Percentiles rank a stretch among this genome's conserved stretches.
These are phyloP conservation scores for Drosophila melanosoma DNA, from an alignment of 2,888 invertebrate genomes.

Conservation along the genomic window DNA sequence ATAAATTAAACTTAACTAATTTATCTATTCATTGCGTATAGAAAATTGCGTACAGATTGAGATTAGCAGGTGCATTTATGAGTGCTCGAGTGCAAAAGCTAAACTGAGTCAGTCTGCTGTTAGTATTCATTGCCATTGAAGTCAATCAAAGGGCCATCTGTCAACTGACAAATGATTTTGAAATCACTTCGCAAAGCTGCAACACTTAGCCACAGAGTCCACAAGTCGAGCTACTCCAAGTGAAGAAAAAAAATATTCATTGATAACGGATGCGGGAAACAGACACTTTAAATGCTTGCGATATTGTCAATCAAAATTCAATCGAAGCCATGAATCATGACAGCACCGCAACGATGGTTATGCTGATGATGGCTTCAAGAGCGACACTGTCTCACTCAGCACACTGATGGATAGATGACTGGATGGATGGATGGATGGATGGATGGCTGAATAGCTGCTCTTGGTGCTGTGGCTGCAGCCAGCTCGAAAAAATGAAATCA, in stretches of 20 bases:
- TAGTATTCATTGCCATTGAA: constrained; percentile 61
- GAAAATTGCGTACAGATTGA: constrained; percentile 8
- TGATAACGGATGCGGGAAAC: constrained; percentile 74
- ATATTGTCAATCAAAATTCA: constrained; percentile 84
- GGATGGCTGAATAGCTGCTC: constrained; percentile 39
- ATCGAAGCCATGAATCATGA: constrained; percentile 81
- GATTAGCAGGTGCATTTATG: constrained; percentile 35
- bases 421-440: constrained; percentile 34
- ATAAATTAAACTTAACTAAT: constrained; percentile 55
- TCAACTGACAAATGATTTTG: constrained; percentile 82
- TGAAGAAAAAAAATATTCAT: constrained; percentile 23
- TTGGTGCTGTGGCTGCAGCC: constrained; percentile 27
- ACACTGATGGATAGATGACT: constrained; percentile 54
- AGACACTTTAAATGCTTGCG: constrained; percentile 83
- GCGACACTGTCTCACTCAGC: constrained; percentile 54
- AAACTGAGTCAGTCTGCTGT: constrained; percentile 4
- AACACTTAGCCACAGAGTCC: constrained; percentile 37
- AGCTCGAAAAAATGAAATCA: constrained; percentile 66
- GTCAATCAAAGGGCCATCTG: constrained; percentile 83
- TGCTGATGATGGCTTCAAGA: constrained; percentile 70
- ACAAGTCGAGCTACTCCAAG: constrained; percentile 37
- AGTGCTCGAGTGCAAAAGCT: not conserved
- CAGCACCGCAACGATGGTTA: constrained; percentile 51
- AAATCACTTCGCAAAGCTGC: constrained; percentile 75
- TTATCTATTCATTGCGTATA: constrained; percentile 23